Base-by-base conservation (phyloP, 2,888 invertebrate genomes). In the Hyalella azteca region DNA sequence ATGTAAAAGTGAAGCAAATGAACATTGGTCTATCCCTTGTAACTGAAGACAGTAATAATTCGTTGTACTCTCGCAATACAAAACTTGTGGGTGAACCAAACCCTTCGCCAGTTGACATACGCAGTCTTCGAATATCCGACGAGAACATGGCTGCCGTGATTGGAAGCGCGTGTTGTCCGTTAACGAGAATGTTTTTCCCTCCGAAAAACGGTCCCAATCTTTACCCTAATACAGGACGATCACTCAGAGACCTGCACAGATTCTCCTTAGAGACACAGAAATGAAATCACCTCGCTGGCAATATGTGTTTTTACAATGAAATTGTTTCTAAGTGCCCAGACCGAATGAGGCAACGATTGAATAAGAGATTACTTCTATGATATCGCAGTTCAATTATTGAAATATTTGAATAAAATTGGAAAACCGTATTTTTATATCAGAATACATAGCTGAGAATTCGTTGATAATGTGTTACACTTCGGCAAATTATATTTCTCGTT, bases 141-240 rank as follows among this genome's bases (percentile, higher is more conserved):
- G 36, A 13, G 66, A 4, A 66, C 66, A 66, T 19, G 32, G 66
- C 19, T 36, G 13, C 19, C 36, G 7, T 66, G 66, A 66, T 66
- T 66, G 66, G 66, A 66, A 66, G 66, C 1, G 36, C 66, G 29
- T 66, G 66, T 66, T 36, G 22, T n/a, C 66, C n/a, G 36, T n/a
- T 32, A 66, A 36, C 36, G 36, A 36, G 32, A 36, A n/a, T 36
- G 4, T 36, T 66, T 66, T 66, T 22, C 32, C 19, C 36, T 15
- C 66, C 66, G 39, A 39, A 66, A 66, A 66, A 29, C 36, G 19
- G 54, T 26, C 26, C 4, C 54, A 26, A 22, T 54, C 13, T 26
- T 7, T 26, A 3, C 26, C 5, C 4, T 26, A n/a, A 7, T 26
- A 54, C 54, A 19, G 29, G 13, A 11, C 54, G 5, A 26, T 26